phyloP scores from a whole-genome alignment of 2,113 vertebrate genomes.

The Circaetus gallicus region DNA sequence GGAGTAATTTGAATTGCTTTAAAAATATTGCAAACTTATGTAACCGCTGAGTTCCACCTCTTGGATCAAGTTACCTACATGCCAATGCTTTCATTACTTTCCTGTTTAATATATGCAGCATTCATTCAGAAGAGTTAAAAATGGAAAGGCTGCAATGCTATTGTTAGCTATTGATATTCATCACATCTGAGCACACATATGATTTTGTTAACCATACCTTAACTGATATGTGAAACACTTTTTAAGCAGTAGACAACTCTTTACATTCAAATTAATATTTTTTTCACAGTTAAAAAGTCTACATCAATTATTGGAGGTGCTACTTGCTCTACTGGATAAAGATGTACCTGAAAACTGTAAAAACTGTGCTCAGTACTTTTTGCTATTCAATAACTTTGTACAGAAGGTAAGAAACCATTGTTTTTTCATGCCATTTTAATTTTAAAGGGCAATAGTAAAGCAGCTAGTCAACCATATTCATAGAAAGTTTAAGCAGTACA shows the following conservation, averaged over 20 bases:
- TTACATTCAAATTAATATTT: not conserved
- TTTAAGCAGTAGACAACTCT: not conserved
- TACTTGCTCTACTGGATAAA: constrained; percentile 94
- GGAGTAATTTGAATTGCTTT: not conserved
- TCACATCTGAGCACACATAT: not conserved
- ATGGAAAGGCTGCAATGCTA: not conserved
- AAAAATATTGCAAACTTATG: not conserved
- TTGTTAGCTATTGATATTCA: not conserved
- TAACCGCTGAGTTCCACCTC: not conserved
- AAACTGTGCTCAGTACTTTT: constrained; percentile 97
- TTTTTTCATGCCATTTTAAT: not conserved
- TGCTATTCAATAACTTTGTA: constrained; percentile 94
- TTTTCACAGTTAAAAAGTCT: constrained; percentile 78
- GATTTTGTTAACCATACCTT: not conserved
- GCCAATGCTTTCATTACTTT: not conserved
- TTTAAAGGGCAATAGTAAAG: not conserved
- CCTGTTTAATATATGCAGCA: not conserved
- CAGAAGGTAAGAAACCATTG: constrained; percentile 83
- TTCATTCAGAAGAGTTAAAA: not conserved
- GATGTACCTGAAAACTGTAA: constrained; percentile 98
- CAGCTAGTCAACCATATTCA: not conserved
- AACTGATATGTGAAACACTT: not conserved
- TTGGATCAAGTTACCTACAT: not conserved
- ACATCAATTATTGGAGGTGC: constrained; percentile 84
- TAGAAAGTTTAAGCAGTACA: not conserved